Conservation (phyloP, 2,113 vertebrate species). For the Thryonomys swinderianus region DNA sequence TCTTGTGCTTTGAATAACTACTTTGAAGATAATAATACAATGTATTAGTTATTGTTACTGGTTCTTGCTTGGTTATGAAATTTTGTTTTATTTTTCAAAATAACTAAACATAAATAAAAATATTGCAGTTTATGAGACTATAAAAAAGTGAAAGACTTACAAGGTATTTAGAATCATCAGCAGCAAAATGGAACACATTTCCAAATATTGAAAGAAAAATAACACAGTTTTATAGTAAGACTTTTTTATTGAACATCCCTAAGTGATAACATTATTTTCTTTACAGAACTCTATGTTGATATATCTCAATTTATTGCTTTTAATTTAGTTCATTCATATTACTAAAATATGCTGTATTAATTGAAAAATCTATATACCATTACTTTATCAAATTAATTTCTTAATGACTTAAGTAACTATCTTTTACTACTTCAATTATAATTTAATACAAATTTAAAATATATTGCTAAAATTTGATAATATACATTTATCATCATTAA, state of each 20-base stretch:
- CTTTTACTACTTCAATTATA: not conserved
- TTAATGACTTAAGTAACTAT: conserved; percentile 25
- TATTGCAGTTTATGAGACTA: not conserved
- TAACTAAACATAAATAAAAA: not conserved
- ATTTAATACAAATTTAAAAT: conserved; percentile 1
- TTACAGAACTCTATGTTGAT: not conserved
- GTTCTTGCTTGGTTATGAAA: not conserved
- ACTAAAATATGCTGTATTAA: conserved; percentile 6
- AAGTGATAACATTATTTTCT: not conserved
- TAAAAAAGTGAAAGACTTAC: not conserved
- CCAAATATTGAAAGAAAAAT: not conserved
- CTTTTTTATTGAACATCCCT: not conserved
- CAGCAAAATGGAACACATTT: not conserved
- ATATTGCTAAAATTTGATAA: not conserved
- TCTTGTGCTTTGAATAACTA: not conserved
- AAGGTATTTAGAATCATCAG: not conserved
- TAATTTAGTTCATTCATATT: not conserved
- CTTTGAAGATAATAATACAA: not conserved
- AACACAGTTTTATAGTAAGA: not conserved
- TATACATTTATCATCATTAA: not conserved
- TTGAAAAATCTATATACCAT: not conserved
- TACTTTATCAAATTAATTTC: conserved; percentile 15
- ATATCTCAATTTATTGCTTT: not conserved
- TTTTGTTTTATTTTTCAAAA: not conserved
- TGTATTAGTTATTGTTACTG: too few relatives aligned